phyloP scores from a whole-genome alignment of 2,113 vertebrate genomes.

The Coryphaenoides rupestris region DNA sequence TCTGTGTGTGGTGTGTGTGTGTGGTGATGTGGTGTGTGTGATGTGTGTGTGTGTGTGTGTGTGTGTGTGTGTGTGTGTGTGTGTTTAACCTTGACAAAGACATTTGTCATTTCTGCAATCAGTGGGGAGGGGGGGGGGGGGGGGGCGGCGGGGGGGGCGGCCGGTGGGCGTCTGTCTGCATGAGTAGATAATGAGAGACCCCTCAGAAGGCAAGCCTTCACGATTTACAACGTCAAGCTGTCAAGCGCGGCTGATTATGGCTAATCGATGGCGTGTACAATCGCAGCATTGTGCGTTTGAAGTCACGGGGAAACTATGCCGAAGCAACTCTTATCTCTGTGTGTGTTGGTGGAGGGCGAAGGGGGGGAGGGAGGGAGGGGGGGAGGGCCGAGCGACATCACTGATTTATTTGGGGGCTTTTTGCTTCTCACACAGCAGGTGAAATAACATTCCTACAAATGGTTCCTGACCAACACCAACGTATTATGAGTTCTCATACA shows the following conservation, averaged over 20 bases:
- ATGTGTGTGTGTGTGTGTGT: slow-evolving; percentile 2
- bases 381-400: too few species aligned
- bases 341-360: background rate
- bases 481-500: too few species aligned
- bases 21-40: too few species aligned
- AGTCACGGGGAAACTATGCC: slow-evolving; percentile 16
- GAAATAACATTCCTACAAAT: too few species aligned
- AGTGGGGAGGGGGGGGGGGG: slow-evolving; percentile 4
- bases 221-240: slow-evolving; percentile 45
- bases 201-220: slow-evolving; percentile 34
- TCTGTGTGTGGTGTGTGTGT: too few species aligned
- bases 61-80: slow-evolving; percentile 4
- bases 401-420: too few species aligned
- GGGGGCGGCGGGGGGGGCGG: background rate
- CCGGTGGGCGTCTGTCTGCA: slow-evolving; percentile 35
- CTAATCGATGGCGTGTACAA: slow-evolving; percentile 35
- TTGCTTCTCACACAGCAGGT: too few species aligned
- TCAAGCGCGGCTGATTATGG: slow-evolving; percentile 39
- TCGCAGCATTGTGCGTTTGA: slow-evolving; percentile 33
- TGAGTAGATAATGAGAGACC: slow-evolving; percentile 45
- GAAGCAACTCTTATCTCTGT: slow-evolving; percentile 1
- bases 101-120: slow-evolving; percentile 50
- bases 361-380: background rate
- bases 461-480: too few species aligned
- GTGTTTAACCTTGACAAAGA: slow-evolving; percentile 50